Percentiles rank a stretch among this genome's conserved stretches.
phyloP scores from a whole-genome alignment of 2,113 vertebrate species.

The Clarias gariepinus region DNA sequence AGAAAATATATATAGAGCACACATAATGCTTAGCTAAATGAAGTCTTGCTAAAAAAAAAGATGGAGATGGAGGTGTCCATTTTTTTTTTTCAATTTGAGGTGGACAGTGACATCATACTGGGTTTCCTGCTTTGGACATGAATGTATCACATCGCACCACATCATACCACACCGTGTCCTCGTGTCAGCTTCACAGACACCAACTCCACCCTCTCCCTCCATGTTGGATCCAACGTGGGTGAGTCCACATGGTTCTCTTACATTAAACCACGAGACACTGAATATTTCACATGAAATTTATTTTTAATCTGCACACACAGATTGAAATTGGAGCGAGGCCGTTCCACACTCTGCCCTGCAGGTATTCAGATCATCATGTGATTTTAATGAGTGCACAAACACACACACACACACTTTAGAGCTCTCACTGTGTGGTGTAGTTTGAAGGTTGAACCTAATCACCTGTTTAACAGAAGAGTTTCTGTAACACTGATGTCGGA shows the following conservation, averaged over 20 bases:
- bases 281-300: slow-evolving; percentile 78
- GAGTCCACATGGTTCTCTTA: not conserved
- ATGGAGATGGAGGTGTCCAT: no score
- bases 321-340: slow-evolving; percentile 69
- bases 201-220: not conserved
- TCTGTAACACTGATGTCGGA: not conserved
- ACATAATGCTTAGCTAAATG: no score
- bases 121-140: no score
- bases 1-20: no score
- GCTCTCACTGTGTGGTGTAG: not conserved
- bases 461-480: not conserved
- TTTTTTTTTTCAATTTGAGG: no score
- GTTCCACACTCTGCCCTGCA: slow-evolving; percentile 68
- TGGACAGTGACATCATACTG: no score
- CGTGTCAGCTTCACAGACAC: not conserved
- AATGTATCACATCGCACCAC: not conserved
- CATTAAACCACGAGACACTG: slow-evolving; percentile 65
- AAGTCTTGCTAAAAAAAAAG: no score
- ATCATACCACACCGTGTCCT: not conserved
- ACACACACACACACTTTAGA: not conserved
- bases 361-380: slow-evolving; percentile 65
- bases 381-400: slow-evolving; percentile 65
- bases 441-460: not conserved
- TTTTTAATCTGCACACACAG: slow-evolving; percentile 66
- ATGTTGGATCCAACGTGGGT: not conserved